Conservation (phyloP, 2,113 vertebrate species). For the Synchiropus splendidus region DNA sequence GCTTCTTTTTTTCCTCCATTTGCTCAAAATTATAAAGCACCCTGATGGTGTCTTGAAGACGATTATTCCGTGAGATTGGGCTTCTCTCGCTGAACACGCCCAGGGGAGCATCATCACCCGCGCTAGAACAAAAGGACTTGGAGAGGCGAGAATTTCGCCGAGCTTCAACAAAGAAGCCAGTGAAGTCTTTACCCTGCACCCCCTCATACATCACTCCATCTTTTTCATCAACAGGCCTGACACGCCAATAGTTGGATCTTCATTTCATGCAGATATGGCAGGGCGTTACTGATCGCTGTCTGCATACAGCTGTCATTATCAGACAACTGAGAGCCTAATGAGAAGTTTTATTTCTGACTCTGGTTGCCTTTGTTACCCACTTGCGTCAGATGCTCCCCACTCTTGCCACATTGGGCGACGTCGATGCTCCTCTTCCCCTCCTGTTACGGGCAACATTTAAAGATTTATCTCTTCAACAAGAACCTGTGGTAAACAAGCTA, state of each 20-base stretch:
- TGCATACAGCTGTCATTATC: constrained; percentile 62
- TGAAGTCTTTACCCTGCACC: constrained; percentile 20
- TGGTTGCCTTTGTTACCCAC: constrained; percentile 37
- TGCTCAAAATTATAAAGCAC: constrained; percentile 32
- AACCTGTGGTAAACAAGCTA: constrained; percentile 79
- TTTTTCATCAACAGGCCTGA: constrained; percentile 32
- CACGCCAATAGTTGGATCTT: constrained; percentile 47
- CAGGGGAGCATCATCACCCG: constrained; percentile 55
- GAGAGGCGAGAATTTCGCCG: constrained; percentile 47
- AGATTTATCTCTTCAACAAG: constrained; percentile 80
- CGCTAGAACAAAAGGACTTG: constrained; percentile 52
- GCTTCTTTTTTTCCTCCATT: constrained; percentile 1
- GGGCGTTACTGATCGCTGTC: constrained; percentile 66
- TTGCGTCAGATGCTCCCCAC: constrained; percentile 26
- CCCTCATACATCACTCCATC: constrained; percentile 4
- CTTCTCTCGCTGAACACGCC: constrained; percentile 50
- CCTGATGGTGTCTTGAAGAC: constrained; percentile 52
- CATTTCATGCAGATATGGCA: constrained; percentile 61
- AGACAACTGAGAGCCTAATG: constrained; percentile 40
- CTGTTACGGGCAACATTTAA: constrained; percentile 73
- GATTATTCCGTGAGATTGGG: constrained; percentile 55
- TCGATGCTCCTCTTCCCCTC: constrained; percentile 46
- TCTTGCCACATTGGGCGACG: constrained; percentile 53
- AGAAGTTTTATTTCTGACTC: constrained; percentile 42
- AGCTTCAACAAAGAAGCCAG: constrained; percentile 57